Percentiles rank a stretch among this genome's conserved stretches.
Evolutionary conservation across 2,888 invertebrate species (phyloP).

Genomic region (Zele albiditarsus): DNA sequence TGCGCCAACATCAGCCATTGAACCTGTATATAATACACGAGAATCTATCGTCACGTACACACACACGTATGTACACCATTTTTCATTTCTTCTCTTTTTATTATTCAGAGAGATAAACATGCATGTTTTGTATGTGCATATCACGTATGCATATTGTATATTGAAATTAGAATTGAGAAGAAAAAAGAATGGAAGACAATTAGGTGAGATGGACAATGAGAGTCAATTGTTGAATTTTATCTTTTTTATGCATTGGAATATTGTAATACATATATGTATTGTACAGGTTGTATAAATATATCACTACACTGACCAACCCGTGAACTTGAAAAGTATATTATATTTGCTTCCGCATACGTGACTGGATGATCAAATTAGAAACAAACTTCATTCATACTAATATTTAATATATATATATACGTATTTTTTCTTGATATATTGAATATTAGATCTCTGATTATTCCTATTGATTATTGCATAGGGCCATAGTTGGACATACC

Average conservation of each 20-base stretch:
- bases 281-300: background rate
- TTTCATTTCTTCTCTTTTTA: no score
- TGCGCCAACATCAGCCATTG: constrained; percentile 59
- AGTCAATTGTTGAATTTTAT: background rate
- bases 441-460: no score
- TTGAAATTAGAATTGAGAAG: background rate
- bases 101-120: background rate
- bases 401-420: background rate
- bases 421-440: no score
- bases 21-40: constrained; percentile 54
- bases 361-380: background rate
- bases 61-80: background rate
- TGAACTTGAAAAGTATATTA: constrained; percentile 14
- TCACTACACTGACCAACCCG: background rate
- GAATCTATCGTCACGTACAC: background rate
- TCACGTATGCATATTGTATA: background rate
- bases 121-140: background rate
- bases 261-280: background rate
- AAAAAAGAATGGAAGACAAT: background rate
- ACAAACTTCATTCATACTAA: background rate
- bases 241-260: background rate
- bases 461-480: no score
- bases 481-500: no score
- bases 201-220: no score
- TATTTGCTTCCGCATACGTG: constrained; percentile 22